Evolutionary conservation across 2,888 invertebrate species (phyloP).

Genomic region (Ametastegia equiseti): DNA sequence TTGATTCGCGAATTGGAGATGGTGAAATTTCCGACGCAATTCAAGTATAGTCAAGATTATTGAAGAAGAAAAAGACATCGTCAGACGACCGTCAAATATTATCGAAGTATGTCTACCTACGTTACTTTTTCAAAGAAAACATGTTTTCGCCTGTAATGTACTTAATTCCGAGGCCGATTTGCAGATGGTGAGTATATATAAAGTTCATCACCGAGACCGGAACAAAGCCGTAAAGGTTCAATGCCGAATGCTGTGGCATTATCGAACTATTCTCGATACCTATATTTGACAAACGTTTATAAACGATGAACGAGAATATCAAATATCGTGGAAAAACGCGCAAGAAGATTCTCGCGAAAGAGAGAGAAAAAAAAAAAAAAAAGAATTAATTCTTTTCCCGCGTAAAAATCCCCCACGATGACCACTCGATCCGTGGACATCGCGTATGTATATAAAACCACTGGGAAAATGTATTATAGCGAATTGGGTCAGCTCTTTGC

Average conservation of each 20-base stretch:
- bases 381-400: no score
- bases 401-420: not conserved
- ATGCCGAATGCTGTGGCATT: not conserved
- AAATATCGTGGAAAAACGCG: not conserved
- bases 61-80: no score
- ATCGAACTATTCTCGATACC: not conserved
- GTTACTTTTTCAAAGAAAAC: constrained; percentile 5
- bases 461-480: no score
- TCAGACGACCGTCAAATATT: constrained; percentile 22
- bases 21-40: not conserved
- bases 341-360: no score
- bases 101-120: not conserved
- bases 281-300: no score
- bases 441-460: no score
- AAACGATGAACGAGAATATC: not conserved
- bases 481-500: not conserved
- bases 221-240: not conserved
- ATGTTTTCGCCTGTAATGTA: constrained; percentile 9
- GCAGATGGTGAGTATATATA: no score
- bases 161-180: not conserved
- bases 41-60: no score
- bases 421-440: not conserved
- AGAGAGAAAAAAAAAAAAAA: not conserved
- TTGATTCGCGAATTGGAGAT: not conserved
- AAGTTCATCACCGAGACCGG: no score